These are phyloP conservation scores for Chrysodeixis includens DNA, from an alignment of 2,888 invertebrate species.

Conservation along the genomic window DNA sequence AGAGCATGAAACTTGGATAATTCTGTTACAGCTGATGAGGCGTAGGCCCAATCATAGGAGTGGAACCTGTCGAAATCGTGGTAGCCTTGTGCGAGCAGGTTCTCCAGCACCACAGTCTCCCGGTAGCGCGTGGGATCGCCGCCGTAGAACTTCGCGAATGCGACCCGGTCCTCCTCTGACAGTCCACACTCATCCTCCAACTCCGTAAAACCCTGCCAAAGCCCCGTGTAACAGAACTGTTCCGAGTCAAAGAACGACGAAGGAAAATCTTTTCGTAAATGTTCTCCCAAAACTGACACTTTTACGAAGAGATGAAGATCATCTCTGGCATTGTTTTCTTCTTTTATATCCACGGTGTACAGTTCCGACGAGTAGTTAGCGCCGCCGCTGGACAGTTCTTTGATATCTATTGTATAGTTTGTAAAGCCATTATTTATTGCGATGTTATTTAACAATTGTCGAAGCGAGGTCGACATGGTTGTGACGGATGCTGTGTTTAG, in stretches of 20 bases:
- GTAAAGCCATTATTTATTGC: slow-evolving; percentile 59
- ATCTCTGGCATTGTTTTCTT: slow-evolving; percentile 48
- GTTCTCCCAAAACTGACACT: slow-evolving; percentile 52
- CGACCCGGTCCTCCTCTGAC: slow-evolving; percentile 55
- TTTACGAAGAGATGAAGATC: slow-evolving; percentile 70
- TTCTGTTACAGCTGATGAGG: slow-evolving; percentile 61
- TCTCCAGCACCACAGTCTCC: slow-evolving; percentile 70
- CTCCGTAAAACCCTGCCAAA: slow-evolving; percentile 36
- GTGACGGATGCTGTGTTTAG: background rate
- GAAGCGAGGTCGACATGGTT: slow-evolving; percentile 8
- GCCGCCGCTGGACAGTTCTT: slow-evolving; percentile 64
- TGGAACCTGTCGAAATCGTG: slow-evolving; percentile 60
- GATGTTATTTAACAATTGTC: slow-evolving; percentile 45
- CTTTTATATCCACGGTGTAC: slow-evolving; percentile 58
- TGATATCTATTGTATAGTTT: slow-evolving; percentile 57
- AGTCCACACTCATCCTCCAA: slow-evolving; percentile 51
- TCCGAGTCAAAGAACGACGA: slow-evolving; percentile 42
- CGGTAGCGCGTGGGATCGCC: slow-evolving; percentile 49
- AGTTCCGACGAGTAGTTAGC: slow-evolving; percentile 72
- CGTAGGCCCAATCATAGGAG: slow-evolving; percentile 61
- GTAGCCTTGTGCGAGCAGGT: slow-evolving; percentile 62
- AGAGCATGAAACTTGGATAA: slow-evolving; percentile 73
- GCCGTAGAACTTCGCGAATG: slow-evolving; percentile 61
- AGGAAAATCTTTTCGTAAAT: slow-evolving; percentile 10
- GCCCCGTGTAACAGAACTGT: slow-evolving; percentile 42